Percentiles rank a stretch among this genome's conserved stretches.
phyloP scores from a whole-genome alignment of 2,888 invertebrate genomes.

The Drosophila putrida region DNA sequence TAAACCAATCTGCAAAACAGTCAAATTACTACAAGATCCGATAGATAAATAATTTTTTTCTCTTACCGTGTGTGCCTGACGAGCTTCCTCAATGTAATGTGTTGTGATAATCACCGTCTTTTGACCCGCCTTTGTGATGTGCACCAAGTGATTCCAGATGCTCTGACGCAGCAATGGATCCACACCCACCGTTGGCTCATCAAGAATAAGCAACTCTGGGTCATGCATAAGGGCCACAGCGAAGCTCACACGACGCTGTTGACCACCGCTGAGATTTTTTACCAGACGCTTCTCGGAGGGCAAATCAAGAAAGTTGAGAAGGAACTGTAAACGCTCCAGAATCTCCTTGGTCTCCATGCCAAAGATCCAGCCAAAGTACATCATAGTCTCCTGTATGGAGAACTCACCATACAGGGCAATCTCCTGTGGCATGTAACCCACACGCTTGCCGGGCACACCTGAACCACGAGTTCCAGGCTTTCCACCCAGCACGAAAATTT shows the following conservation, averaged over 20 bases:
- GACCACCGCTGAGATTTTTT: conserved; percentile 94
- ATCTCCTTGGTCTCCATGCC: conserved; percentile 95
- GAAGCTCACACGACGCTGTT: conserved; percentile 95
- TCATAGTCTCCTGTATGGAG: conserved; percentile 97
- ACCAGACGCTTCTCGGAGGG: conserved; percentile 94
- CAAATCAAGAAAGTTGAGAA: conserved; percentile 95
- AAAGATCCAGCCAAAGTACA: conserved; percentile 98
- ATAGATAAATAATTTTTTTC: neutral
- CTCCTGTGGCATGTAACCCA: conserved; percentile 99
- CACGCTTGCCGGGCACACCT: conserved; percentile 95
- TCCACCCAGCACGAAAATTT: conserved; percentile 95
- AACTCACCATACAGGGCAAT: conserved; percentile 96
- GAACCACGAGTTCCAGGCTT: conserved; percentile 95
- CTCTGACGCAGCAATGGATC: conserved; percentile 95
- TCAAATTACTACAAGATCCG: neutral
- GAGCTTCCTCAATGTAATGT: conserved; percentile 98
- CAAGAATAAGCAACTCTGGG: conserved; percentile 95
- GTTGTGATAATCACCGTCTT: conserved; percentile 97
- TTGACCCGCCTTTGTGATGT: conserved; percentile 94
- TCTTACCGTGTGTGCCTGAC: conserved; percentile 94
- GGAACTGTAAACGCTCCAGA: conserved; percentile 92
- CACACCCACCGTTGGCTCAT: conserved; percentile 97
- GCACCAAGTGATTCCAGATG: conserved; percentile 97
- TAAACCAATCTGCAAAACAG: conserved; percentile 91
- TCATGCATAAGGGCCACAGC: conserved; percentile 97